Evolutionary conservation across 37 sponge, comb jelly and placozoan genomes (phyloP), one percentile per base, ranked within the genome.

Genomic region (Ephydatia muelleri): DNA sequence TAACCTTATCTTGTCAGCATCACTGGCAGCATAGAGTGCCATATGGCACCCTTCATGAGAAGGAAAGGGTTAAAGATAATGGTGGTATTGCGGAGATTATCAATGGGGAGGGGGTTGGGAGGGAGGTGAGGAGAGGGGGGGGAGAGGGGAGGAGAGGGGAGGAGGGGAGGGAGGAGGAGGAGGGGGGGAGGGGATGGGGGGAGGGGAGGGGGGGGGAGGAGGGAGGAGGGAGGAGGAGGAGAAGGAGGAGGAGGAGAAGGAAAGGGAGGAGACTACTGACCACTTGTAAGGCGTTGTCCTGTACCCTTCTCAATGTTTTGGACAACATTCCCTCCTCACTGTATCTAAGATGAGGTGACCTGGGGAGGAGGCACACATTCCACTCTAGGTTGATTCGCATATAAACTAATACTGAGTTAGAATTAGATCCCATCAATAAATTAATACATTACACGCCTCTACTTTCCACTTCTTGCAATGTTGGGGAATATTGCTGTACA

Each of bases 1-100:
- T 40, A 84, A 72, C 57, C 98, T 85, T 57, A 97, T 93, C 80
- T 93, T 97, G 75, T 84, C 92, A 57, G 91, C 79, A 57, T 97
- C 92, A 32, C 83, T 72, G 11, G 96, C 80, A 21, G 85, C 40
- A 80, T 86, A 97, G 87, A 97, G 72, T 97, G 98, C 98, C 98
- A 97, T 16, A 97, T 82, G 8, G 98, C 98, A 0, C 98, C 98
- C 86, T 90, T 38, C 33, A 71, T 29, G 25, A 74, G 36, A 33
- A 30, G 25, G 9, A 30, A 8, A 6, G 29, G 5, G 29, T 32
- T 19, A 35, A n/a, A n/a, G n/a, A n/a, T n/a, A n/a, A n/a, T n/a
- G n/a, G n/a, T n/a, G n/a, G n/a, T n/a, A n/a, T n/a, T n/a, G n/a
- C n/a, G n/a, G n/a, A n/a, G n/a, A n/a, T n/a, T n/a, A n/a, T n/a